Conservation (phyloP, 1,140 invertebrate species). For the Zaprionus ornatus region DNA sequence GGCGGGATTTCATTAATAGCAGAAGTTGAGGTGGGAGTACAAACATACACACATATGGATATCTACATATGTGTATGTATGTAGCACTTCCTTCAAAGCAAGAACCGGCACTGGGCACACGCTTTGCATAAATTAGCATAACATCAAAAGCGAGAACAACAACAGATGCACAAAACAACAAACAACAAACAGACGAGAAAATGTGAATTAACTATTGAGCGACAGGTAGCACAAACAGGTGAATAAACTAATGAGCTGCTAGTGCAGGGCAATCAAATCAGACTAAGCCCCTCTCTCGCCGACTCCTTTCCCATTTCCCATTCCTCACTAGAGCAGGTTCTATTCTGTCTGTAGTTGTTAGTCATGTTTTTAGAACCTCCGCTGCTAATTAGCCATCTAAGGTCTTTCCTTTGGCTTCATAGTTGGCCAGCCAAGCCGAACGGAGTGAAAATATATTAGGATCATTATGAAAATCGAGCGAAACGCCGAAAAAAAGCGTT, state of each 20-base stretch:
- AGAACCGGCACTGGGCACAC: constrained; percentile 62
- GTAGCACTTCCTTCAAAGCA: constrained; percentile 56
- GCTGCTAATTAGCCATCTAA: constrained; percentile 50
- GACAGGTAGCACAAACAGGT: constrained; percentile 64
- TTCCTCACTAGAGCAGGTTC: neutral
- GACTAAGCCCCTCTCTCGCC: neutral
- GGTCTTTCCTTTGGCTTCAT: constrained; percentile 36
- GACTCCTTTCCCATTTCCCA: neutral
- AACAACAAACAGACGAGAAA: constrained; percentile 12
- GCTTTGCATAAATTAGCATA: constrained; percentile 79
- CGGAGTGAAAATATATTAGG: constrained; percentile 39
- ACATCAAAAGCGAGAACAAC: constrained; percentile 56
- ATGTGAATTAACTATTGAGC: constrained; percentile 49
- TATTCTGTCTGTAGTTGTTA: neutral
- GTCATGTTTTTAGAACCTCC: neutral
- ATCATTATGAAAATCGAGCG: neutral
- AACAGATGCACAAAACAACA: constrained; percentile 23
- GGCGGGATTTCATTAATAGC: constrained; percentile 27
- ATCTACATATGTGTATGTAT: neutral
- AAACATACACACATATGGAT: neutral
- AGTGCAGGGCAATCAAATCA: constrained; percentile 18
- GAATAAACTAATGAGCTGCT: constrained; percentile 70
- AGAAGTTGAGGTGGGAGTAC: neutral
- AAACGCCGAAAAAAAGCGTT: constrained; percentile 34
- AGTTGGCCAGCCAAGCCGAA: constrained; percentile 65